These are phyloP conservation scores for Himalopsyche anomala DNA, from an alignment of 2,888 invertebrate species.

Conservation along the genomic window DNA sequence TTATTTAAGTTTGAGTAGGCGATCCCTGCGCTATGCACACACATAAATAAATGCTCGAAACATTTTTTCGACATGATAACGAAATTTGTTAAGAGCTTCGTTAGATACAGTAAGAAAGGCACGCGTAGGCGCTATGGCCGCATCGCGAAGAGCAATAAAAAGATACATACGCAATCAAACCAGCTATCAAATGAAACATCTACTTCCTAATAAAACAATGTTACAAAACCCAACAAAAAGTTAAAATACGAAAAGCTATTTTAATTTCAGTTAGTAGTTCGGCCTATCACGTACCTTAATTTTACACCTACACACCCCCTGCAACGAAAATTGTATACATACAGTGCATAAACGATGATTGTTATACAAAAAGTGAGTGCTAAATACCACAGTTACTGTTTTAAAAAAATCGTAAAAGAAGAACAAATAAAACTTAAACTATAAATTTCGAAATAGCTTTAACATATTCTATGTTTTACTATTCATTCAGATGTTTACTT, in stretches of 20 bases:
- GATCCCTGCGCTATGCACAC: constrained; percentile 15
- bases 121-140: background rate
- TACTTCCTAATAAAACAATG: constrained; percentile 17
- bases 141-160: constrained; percentile 14
- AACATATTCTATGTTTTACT: too few relatives aligned
- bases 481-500: too few relatives aligned
- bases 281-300: constrained; percentile 55
- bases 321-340: background rate
- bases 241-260: constrained; percentile 8
- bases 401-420: too few relatives aligned
- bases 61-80: constrained; percentile 21
- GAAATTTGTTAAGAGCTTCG: background rate
- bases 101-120: background rate
- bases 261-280: constrained; percentile 59
- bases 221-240: constrained; percentile 13
- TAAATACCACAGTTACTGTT: background rate
- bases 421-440: too few relatives aligned
- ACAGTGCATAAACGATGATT: background rate
- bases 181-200: constrained; percentile 7
- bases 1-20: background rate
- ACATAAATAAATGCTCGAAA: background rate
- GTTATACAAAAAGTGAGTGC: constrained; percentile 14
- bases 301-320: constrained; percentile 50
- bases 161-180: background rate
- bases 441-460: too few relatives aligned